Base-by-base conservation (phyloP, 2,888 invertebrate genomes). In the Leistus spinibarbis region DNA sequence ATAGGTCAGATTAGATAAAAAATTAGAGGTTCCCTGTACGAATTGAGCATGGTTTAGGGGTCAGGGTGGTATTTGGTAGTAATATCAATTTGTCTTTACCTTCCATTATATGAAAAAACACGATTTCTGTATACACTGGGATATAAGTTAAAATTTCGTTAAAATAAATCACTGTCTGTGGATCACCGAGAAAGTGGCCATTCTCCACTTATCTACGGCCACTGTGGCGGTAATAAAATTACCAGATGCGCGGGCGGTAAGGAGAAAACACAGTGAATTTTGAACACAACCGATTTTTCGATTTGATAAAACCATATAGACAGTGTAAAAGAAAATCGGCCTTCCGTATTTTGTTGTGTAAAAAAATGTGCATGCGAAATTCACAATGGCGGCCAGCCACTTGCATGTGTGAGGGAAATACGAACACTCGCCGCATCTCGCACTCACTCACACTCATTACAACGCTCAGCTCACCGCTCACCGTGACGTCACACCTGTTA, bases 71-170 rank as follows among this genome's bases (percentile, higher is more conserved):
- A 40, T 13, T 3, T 40, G 40, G 13, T 24, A 4, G 24, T 40
- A 40, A 40, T 40, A 40, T 40, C 40, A 66, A 66, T n/a, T 66
- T 40, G 10, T 5, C 62, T 81, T 84, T 85, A 85, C 84, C 84
- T 85, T 85, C 85, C 84, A 85, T 84, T 79, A 82, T 84, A 82
- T 81, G 13, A 40, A 13, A 10, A 40, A 40, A 40, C 40, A 13
- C 40, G 40, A 10, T 40, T 40, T 40, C 40, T 40, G 13, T 40
- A 40, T 13, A 40, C 40, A 40, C 7, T 40, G n/a, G n/a, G n/a
- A n/a, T n/a, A n/a, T n/a, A n/a, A 40, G 40, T 40, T 40, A 10
- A 40, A 40, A 40, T 40, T 40, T 40, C 40, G 40, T n/a, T n/a
- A n/a, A 40, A 40, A 40, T 10, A 40, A 40, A 40, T 40, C 40